Base-by-base conservation (phyloP, 2,113 vertebrate genomes). In the Blennius ocellaris region DNA sequence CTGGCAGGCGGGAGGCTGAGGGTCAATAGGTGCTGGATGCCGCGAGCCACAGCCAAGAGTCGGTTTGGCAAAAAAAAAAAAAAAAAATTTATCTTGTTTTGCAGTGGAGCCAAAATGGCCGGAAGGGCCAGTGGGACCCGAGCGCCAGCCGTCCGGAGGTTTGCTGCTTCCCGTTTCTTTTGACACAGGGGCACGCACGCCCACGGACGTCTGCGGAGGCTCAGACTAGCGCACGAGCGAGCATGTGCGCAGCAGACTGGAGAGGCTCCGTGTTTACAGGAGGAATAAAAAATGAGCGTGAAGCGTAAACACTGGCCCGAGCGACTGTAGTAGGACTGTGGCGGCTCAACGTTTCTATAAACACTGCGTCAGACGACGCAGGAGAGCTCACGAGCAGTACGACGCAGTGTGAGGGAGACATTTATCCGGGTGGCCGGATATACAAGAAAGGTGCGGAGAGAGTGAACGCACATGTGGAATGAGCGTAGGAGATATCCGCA, bases 341-440 rank as follows among this genome's bases (percentile, higher is more conserved):
- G 79, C 82, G 60, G 84, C 80, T 88, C 76, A 63, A 9, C 83
- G 79, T 83, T 88, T 81, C 73, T 80, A 78, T 85, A 86, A 90
- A 91, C 83, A 87, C 77, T 78, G 79, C 68, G 72, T 77, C 70
- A 85, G 75, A 76, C 71, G 9, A 78, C 73, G 15, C 73, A 50
- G 21, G 21, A 30, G 21, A 30, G 21, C 21, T 30, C 21, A 30
- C 21, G 21, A 30, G 21, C 21, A 2, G 21, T 30, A 4, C 62
- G 50, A 72, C 59, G 70, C 67, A 37, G 53, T 11, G 8, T 51
- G 54, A 78, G 7, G 44, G 11, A 12, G 8, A 49, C 71, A 78
- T 78, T 80, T 76, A 84, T 69, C 87, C 80, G 7, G 14, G 14
- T 41, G 12, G 41, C 67, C 16, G 6, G 21, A 30, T 11, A 44